A percentile compares a stretch with the other conserved stretches of the same genome.
Evolutionary conservation across 2,888 invertebrate genomes (phyloP).

Genomic region (Leptinotarsa rubiginosa): DNA sequence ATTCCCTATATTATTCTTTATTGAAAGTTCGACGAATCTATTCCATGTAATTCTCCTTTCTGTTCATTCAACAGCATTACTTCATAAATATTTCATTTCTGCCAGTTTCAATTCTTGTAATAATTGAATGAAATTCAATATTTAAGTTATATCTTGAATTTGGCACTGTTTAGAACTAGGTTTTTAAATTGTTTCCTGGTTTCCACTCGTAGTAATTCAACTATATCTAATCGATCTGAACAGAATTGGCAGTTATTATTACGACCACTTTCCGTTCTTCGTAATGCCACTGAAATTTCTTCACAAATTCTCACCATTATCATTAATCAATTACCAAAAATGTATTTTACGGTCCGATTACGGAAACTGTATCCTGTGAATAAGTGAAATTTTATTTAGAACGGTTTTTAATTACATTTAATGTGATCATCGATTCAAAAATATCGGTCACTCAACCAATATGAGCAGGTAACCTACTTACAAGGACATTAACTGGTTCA

Average conservation of each 20-base stretch:
- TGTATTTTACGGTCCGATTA: constrained; percentile 8
- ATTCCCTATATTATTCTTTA: too few relatives aligned
- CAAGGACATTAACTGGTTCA: neutral
- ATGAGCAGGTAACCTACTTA: neutral
- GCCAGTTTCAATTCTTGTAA: too few relatives aligned
- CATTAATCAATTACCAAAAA: constrained; percentile 9
- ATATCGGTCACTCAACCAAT: neutral
- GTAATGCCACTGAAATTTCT: neutral
- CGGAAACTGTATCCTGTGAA: constrained; percentile 2
- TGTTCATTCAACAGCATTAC: too few relatives aligned
- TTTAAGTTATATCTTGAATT: neutral
- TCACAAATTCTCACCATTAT: neutral
- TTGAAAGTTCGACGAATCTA: too few relatives aligned
- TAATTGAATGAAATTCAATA: too few relatives aligned
- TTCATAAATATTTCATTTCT: too few relatives aligned
- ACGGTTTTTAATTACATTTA: neutral
- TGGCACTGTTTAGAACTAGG: neutral
- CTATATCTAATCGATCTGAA: neutral
- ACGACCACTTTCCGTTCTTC: constrained; percentile 7
- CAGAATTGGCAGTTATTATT: neutral
- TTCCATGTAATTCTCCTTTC: too few relatives aligned
- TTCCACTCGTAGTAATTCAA: neutral
- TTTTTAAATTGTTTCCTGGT: neutral
- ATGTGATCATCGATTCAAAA: neutral
- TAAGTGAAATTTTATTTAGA: neutral